Evolutionary conservation across 2,888 invertebrate species (phyloP).

Genomic region (Matsumyia berberina): DNA sequence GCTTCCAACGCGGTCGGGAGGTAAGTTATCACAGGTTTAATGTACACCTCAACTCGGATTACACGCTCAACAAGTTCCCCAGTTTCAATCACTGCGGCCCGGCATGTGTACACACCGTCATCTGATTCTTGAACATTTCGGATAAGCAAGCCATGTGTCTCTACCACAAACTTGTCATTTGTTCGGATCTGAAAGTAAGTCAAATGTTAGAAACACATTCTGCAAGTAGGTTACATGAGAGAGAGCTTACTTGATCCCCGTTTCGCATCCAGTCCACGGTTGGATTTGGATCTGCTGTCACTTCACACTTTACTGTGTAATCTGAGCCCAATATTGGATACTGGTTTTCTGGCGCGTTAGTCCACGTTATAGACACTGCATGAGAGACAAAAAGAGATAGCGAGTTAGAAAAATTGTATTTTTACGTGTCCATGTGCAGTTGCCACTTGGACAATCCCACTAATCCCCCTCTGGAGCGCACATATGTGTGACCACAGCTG

Average conservation of each 20-base stretch:
- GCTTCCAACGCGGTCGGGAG: slow-evolving; percentile 88
- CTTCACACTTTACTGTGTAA: slow-evolving; percentile 92
- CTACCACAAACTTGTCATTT: slow-evolving; percentile 90
- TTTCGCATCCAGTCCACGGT: slow-evolving; percentile 94
- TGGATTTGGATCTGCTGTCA: slow-evolving; percentile 93
- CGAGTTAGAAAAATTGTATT: slow-evolving; percentile 27
- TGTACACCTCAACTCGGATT: slow-evolving; percentile 92
- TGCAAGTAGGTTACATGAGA: background rate
- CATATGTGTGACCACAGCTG: slow-evolving; percentile 49
- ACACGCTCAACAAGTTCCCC: slow-evolving; percentile 91
- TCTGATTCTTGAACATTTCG: slow-evolving; percentile 91
- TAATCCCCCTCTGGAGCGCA: slow-evolving; percentile 6
- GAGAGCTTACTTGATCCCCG: slow-evolving; percentile 87
- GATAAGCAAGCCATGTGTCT: slow-evolving; percentile 90
- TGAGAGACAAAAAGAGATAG: slow-evolving; percentile 14
- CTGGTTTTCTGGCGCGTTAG: slow-evolving; percentile 93
- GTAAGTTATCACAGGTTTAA: slow-evolving; percentile 89
- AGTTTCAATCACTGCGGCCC: slow-evolving; percentile 92
- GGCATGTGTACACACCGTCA: slow-evolving; percentile 94
- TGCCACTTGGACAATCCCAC: slow-evolving; percentile 17
- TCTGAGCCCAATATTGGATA: slow-evolving; percentile 91
- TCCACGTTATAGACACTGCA: slow-evolving; percentile 93
- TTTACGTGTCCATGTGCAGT: slow-evolving; percentile 33
- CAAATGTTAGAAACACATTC: slow-evolving; percentile 9
- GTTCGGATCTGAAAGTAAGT: slow-evolving; percentile 86